Conservation (phyloP, 2,888 invertebrate genomes). For the Encarsia formosa region DNA sequence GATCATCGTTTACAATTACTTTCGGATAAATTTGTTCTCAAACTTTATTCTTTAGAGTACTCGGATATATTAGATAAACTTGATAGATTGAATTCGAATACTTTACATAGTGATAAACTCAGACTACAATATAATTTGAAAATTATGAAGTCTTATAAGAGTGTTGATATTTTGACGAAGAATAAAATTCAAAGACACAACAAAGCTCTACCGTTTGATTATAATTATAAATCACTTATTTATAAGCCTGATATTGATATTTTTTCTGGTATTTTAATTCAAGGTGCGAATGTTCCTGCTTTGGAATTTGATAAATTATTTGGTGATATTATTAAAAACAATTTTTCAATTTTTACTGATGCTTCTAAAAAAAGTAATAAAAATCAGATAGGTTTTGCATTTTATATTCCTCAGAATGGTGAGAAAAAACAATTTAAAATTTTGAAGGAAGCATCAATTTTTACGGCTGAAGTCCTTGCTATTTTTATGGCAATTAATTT, state of each 20-base stretch:
- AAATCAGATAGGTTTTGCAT: not conserved
- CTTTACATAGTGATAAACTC: too few species aligned
- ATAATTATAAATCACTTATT: not conserved
- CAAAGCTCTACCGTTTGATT: not conserved
- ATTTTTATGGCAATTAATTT: not conserved
- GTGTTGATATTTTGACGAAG: not conserved
- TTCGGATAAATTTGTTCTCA: not conserved
- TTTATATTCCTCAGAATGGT: not conserved
- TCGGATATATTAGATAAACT: not conserved
- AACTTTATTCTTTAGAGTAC: not conserved
- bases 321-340: not conserved
- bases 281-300: not conserved
- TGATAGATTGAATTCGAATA: not conserved
- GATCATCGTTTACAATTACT: not conserved
- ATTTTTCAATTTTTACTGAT: not conserved
- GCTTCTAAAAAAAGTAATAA: not conserved
- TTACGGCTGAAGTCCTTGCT: conserved; percentile 3
- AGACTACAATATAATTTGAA: too few species aligned
- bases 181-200: not conserved
- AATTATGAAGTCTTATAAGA: not conserved
- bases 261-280: not conserved
- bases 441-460: not conserved
- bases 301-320: conserved; percentile 2
- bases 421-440: not conserved
- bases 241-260: not conserved